Conservation (phyloP, 2,888 invertebrate genomes). For the Patella ulyssiponensis region DNA sequence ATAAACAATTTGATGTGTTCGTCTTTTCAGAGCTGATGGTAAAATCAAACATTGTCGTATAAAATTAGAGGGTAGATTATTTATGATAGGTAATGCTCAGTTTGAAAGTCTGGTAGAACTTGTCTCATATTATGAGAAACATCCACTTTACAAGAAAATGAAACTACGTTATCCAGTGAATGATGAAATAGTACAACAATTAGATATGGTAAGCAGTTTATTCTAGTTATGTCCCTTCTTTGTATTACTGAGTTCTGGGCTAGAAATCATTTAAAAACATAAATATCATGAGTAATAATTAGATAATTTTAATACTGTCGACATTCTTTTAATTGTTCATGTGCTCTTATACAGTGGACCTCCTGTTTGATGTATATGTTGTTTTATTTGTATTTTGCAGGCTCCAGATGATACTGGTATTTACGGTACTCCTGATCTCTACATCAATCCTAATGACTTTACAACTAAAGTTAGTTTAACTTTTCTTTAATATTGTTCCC, state of each 20-base stretch:
- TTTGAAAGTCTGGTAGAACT: conserved; percentile 97
- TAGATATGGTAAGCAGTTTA: conserved; percentile 59
- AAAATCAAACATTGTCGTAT: conserved; percentile 98
- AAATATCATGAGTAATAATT: too few relatives aligned
- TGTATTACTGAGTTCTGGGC: neutral
- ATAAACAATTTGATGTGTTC: neutral
- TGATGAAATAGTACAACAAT: conserved; percentile 56
- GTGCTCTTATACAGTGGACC: neutral
- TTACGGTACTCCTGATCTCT: conserved; percentile 70
- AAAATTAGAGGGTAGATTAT: conserved; percentile 90
- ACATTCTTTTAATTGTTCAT: conserved; percentile 8
- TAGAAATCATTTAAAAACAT: too few relatives aligned
- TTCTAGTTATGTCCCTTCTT: neutral
- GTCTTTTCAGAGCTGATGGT: conserved; percentile 84
- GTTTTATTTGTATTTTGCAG: conserved; percentile 40
- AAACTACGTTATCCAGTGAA: conserved; percentile 80
- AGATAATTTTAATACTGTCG: too few relatives aligned
- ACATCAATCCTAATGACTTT: conserved; percentile 87
- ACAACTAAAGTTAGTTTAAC: conserved; percentile 77
- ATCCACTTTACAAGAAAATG: conserved; percentile 92
- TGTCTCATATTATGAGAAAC: conserved; percentile 90
- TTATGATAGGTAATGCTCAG: conserved; percentile 89
- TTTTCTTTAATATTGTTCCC: too few relatives aligned
- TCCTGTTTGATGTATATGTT: neutral
- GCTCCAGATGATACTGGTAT: conserved; percentile 63